Evolutionary conservation across 2,797 vertebrate genomes (phyloP), one percentile per base, ranked within the genome.

Genomic region (Otolemur crassicaudatus): DNA sequence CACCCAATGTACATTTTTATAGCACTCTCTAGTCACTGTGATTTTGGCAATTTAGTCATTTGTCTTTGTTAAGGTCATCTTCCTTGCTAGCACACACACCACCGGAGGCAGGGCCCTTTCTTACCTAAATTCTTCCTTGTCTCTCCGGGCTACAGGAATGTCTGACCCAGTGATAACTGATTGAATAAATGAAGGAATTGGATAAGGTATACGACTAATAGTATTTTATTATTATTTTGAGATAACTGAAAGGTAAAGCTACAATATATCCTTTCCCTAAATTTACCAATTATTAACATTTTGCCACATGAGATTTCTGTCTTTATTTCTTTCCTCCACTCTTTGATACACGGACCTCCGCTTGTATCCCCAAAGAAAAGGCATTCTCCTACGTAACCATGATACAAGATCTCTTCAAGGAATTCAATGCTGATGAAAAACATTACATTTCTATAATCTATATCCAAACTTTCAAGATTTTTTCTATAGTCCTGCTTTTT

Each of bases 271-370:
- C 4, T 83, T 79, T 94, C 20, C 1, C 9, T 73, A 67, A 11
- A 11, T 60, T 77, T 23, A n/a, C 27, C 14, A 79, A 25, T 63
- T 83, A 16, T 12, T 76, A 81, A 43, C 5, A 76, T 20, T 69
- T 46, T 65, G 4, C 2, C 6, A 69, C 0, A 3, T 95, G 82
- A 53, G 0, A 1, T 91, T 92, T 61, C 13, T 37, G 79, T 72
- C 6, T 65, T 2, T 67, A 23, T 20, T 9, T 12, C 3, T 2
- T 5, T 8, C 2, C 1, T 2, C n/a, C 1, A 5, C 2, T 37
- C 14, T 3, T 40, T 56, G 34, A 53, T 10, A 27, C 53, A 17
- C 60, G 23, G 43, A 94, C 85, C 61, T 90, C 80, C 8, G 25
- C 19, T 73, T 22, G 0, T 19, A 34, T 75, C 17, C 85, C 11